These are phyloP conservation scores for Beaufortia kweichowensis DNA, from an alignment of 2,113 vertebrate species.

Conservation along the genomic window DNA sequence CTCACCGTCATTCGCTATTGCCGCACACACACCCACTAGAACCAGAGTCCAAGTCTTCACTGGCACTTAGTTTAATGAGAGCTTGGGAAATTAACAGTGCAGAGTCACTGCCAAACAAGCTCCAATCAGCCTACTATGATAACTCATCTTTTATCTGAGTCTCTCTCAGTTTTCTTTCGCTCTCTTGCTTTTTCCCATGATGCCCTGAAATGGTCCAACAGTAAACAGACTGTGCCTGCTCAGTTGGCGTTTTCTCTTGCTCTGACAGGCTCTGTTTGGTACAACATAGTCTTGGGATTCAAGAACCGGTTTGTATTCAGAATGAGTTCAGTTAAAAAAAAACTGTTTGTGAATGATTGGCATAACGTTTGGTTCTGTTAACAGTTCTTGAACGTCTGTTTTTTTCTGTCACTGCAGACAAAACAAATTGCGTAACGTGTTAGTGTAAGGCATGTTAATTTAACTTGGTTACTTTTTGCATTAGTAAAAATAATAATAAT, in stretches of 20 bases:
- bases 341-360: too few relatives aligned
- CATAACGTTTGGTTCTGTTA: too few relatives aligned
- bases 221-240: not conserved
- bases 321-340: too few relatives aligned
- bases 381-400: too few relatives aligned
- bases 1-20: constrained; percentile 22
- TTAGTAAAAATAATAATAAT: too few relatives aligned
- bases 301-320: too few relatives aligned
- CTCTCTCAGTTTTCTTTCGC: not conserved
- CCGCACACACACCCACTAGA: constrained; percentile 4
- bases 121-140: constrained; percentile 26
- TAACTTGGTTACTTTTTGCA: too few relatives aligned
- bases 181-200: constrained; percentile 9
- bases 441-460: too few relatives aligned
- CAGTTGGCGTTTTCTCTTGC: not conserved
- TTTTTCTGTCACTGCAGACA: too few relatives aligned
- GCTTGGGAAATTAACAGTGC: constrained; percentile 29
- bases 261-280: not conserved
- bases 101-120: constrained; percentile 11
- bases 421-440: too few relatives aligned
- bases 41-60: constrained; percentile 1
- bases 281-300: not conserved
- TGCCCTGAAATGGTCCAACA: constrained; percentile 2
- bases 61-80: constrained; percentile 31
- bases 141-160: constrained; percentile 21